Base-by-base conservation (phyloP, 1,140 invertebrate species). In the Eriosoma lanigerum region DNA sequence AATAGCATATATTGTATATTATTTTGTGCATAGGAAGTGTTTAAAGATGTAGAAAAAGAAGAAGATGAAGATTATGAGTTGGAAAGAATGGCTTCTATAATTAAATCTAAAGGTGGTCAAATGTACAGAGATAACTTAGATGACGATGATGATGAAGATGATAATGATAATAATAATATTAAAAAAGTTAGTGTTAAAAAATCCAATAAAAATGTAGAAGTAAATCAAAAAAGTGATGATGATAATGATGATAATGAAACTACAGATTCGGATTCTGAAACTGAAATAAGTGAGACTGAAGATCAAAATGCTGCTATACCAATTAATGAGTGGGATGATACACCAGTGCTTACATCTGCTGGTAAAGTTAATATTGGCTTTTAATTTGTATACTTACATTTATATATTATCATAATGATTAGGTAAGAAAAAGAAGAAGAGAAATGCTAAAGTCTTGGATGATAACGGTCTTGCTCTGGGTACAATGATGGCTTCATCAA, bases 401-500 rank as follows among this genome's bases (percentile, higher is more conserved):
- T 62, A 82, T 32, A 32, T 60, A 6, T 17, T 19, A 52, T 68
- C 8, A 1, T 62, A 24, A 68, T 84, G 84, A 64, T 86, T 86
- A 82, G 81, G 83, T 60, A 82, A 81, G 70, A 82, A 83, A 32
- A 72, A 56, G 48, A 81, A 81, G 52, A 87, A 86, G 82, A 88
- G 88, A 83, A 83, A 85, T 1, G 93, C 91, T 82, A 91, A 91
- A 83, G 93, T 93, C 84, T 88, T 99, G 82, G 91, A 92, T 83
- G 90, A 93, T 50, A 91, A 95, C 85, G 95, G 95, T 78, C 86
- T 99, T 58, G 96, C 96, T 0, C 84, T 98, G 6, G 96, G 94
- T 3, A 90, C 94, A 1, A 86, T 96, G 84, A 88, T 98, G 86
- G 89, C 93, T 5, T 90, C 93, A 66, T 96, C 94, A 78, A 92